phyloP scores from a whole-genome alignment of 2,797 vertebrate genomes.

The Threskiornis aethiopicus region DNA sequence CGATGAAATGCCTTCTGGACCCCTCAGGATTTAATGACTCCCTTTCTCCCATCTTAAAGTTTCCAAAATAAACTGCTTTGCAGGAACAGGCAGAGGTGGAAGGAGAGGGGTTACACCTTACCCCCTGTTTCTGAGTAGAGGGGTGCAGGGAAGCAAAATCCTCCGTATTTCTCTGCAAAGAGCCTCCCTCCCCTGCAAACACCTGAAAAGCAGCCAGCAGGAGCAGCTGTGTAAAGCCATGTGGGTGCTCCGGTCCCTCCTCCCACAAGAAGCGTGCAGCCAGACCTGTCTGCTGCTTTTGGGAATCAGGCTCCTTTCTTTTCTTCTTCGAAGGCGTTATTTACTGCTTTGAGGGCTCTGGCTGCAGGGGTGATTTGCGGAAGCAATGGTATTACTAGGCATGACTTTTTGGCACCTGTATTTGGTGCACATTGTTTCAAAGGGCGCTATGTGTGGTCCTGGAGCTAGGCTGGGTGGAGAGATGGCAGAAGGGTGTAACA shows the following conservation, averaged over 20 bases:
- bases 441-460: background rate
- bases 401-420: fast-evolving
- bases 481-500: background rate
- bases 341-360: background rate
- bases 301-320: background rate
- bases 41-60: background rate
- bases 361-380: background rate
- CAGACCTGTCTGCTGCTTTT: background rate
- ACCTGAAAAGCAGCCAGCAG: background rate
- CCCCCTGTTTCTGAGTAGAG: background rate
- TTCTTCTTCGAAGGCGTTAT: background rate
- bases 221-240: background rate
- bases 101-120: background rate
- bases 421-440: background rate
- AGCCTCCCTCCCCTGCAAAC: background rate
- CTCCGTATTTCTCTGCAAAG: background rate
- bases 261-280: fast-evolving
- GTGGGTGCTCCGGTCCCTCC: background rate
- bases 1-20: fast-evolving
- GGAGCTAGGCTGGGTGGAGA: background rate
- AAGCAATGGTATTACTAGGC: background rate
- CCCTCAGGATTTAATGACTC: background rate
- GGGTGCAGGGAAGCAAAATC: background rate
- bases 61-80: background rate
- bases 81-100: background rate